Percentiles rank a stretch among this genome's conserved stretches.
Evolutionary conservation across 2,797 vertebrate genomes (phyloP).

Genomic region (Fundulus diaphanus): DNA sequence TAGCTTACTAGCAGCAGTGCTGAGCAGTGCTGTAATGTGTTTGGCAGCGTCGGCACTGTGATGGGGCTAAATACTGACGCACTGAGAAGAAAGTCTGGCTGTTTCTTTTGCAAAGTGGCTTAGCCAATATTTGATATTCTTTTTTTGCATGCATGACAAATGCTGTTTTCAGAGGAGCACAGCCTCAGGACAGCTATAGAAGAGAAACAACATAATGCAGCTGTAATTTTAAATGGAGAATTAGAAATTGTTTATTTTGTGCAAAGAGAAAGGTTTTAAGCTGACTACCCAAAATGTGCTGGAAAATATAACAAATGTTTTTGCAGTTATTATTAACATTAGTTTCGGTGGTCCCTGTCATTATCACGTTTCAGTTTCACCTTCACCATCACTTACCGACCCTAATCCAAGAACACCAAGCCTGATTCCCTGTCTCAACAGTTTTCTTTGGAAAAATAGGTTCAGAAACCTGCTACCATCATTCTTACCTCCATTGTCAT

Average conservation of each 20-base stretch:
- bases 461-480: too few relatives aligned
- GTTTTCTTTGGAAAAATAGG: too few relatives aligned
- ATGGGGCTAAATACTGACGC: conserved; percentile 65
- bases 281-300: not conserved
- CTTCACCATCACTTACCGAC: too few relatives aligned
- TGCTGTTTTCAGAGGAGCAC: conserved; percentile 29
- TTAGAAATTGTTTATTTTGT: not conserved
- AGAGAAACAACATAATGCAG: not conserved
- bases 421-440: too few relatives aligned
- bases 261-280: not conserved
- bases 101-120: conserved; percentile 39
- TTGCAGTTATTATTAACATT: too few relatives aligned
- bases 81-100: conserved; percentile 56
- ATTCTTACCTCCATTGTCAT: too few relatives aligned
- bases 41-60: conserved; percentile 61
- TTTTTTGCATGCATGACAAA: conserved; percentile 29
- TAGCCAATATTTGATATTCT: conserved; percentile 59
- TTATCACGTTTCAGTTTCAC: too few relatives aligned
- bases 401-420: too few relatives aligned
- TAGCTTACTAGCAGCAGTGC: conserved; percentile 51
- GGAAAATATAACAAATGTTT: too few relatives aligned
- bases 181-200: conserved; percentile 17
- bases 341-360: too few relatives aligned
- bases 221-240: not conserved
- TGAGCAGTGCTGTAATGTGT: conserved; percentile 69